Percentiles rank a stretch among this genome's conserved stretches.
Evolutionary conservation across 2,113 vertebrate genomes (phyloP).

Genomic region (Rhinoderma darwinii): DNA sequence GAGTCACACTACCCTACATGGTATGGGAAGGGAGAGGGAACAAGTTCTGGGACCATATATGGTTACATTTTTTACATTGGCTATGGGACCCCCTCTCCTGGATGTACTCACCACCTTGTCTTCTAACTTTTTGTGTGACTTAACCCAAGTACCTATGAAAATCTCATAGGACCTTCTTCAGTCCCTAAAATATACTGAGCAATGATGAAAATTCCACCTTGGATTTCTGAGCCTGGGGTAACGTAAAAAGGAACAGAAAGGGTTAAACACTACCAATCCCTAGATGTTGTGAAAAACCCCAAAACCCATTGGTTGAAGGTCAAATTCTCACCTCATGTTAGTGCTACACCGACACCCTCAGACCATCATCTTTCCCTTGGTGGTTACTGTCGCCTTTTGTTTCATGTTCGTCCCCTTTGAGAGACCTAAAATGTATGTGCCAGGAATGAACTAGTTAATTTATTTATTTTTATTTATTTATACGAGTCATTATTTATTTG

Average conservation of each 20-base stretch:
- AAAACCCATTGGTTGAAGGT: not conserved
- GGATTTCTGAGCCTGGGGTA: not conserved
- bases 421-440: constrained; percentile 50
- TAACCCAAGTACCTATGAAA: too few species aligned
- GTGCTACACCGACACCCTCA: not conserved
- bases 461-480: constrained; percentile 75
- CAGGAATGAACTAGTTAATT: constrained; percentile 63
- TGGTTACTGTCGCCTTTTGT: not conserved
- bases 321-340: not conserved
- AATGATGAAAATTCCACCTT: not conserved
- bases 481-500: constrained; percentile 73
- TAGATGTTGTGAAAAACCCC: not conserved
- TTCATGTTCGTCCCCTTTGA: constrained; percentile 3
- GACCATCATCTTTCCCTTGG: not conserved
- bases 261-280: not conserved
- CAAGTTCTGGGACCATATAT: not conserved
- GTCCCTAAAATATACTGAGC: not conserved
- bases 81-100: not conserved
- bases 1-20: not conserved
- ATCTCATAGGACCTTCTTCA: not conserved
- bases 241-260: not conserved
- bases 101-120: not conserved
- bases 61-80: not conserved
- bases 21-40: not conserved
- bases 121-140: not conserved